These are phyloP conservation scores for Epinotia brunnichana DNA, from an alignment of 2,888 invertebrate genomes.

Conservation along the genomic window DNA sequence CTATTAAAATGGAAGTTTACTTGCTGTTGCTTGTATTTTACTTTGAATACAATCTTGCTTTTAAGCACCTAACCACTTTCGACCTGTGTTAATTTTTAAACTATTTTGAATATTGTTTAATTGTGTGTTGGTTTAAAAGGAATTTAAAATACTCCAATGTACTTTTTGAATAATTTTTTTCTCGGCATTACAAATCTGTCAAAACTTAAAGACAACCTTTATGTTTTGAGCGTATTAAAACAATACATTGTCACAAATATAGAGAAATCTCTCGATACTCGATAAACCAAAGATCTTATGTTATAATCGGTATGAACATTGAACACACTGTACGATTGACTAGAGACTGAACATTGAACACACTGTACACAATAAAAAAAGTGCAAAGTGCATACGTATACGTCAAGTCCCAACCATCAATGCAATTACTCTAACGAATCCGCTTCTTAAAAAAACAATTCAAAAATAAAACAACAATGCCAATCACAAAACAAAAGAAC, in stretches of 20 bases:
- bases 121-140: too few species aligned
- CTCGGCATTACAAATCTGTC: too few species aligned
- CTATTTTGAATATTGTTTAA: background rate
- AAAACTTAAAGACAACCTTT: too few species aligned
- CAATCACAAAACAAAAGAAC: conserved; percentile 48
- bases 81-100: background rate
- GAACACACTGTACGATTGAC: background rate
- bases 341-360: background rate
- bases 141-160: too few species aligned
- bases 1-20: conserved; percentile 19
- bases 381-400: background rate
- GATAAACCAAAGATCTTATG: too few species aligned
- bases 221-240: too few species aligned
- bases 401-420: background rate
- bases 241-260: too few species aligned
- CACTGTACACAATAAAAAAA: background rate
- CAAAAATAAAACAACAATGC: conserved; percentile 34
- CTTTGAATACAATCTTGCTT: background rate
- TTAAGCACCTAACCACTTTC: background rate
- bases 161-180: too few species aligned
- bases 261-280: too few species aligned
- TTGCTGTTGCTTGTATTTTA: background rate
- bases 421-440: conserved; percentile 1
- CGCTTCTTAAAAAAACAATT: conserved; percentile 28
- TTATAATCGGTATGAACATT: too few species aligned